phyloP scores from a whole-genome alignment of 2,797 vertebrate genomes.

The Amphiprion clarkii region DNA sequence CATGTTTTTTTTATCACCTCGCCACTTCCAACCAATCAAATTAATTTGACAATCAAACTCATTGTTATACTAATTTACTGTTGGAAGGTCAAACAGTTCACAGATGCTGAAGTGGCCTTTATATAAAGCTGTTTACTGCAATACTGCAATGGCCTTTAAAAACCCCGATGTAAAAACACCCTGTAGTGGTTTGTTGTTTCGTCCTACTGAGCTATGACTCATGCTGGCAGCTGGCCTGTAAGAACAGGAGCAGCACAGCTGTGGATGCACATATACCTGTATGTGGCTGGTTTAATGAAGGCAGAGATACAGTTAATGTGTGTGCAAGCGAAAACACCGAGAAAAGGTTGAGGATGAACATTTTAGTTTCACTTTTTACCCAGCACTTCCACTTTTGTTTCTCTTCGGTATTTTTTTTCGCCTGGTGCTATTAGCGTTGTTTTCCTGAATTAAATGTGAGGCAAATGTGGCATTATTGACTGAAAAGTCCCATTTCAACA shows the following conservation, averaged over 20 bases:
- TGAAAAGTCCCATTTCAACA: slow-evolving; percentile 44
- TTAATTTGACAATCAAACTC: background rate
- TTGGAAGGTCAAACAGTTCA: slow-evolving; percentile 6
- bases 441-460: slow-evolving; percentile 51
- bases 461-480: slow-evolving; percentile 63
- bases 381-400: slow-evolving; percentile 21
- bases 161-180: slow-evolving; percentile 1
- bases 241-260: slow-evolving; percentile 6
- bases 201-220: slow-evolving; percentile 28
- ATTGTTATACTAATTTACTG: background rate
- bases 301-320: slow-evolving; percentile 1
- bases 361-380: slow-evolving; percentile 12
- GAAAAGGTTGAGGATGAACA: background rate
- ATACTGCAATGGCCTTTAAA: slow-evolving; percentile 20
- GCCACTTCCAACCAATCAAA: background rate
- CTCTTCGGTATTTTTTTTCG: slow-evolving; percentile 29
- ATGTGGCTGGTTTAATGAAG: slow-evolving; percentile 6
- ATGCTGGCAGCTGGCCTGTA: slow-evolving; percentile 22
- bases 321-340: background rate
- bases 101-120: background rate
- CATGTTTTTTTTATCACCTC: background rate
- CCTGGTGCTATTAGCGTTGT: slow-evolving; percentile 40
- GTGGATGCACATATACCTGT: slow-evolving; percentile 18
- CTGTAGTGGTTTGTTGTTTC: slow-evolving; percentile 29
- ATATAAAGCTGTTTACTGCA: slow-evolving; percentile 18